These are phyloP conservation scores for Nephrotoma guestfalica DNA, from an alignment of 2,888 invertebrate species.

Conservation along the genomic window DNA sequence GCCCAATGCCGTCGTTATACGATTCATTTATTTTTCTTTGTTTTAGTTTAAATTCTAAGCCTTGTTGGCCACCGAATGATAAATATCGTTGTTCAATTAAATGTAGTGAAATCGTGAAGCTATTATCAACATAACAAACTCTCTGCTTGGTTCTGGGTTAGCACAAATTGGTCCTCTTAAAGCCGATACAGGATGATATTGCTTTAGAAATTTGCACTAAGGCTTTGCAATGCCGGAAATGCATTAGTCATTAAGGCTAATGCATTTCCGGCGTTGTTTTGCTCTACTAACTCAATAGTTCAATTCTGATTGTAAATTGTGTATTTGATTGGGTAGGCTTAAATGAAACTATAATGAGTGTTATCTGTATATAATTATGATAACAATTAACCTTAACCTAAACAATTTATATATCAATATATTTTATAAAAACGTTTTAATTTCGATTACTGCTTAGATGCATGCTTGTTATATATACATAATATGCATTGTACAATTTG, in stretches of 20 bases:
- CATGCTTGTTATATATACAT: not conserved
- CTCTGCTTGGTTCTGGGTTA: too few species aligned
- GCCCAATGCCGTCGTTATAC: too few species aligned
- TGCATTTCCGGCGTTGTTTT: not conserved
- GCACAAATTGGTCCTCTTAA: too few species aligned
- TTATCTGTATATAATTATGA: not conserved
- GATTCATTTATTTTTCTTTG: too few species aligned
- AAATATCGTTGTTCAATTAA: too few species aligned
- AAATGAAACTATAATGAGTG: not conserved
- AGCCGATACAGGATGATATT: too few species aligned
- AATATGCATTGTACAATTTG: not conserved
- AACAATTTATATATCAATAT: not conserved
- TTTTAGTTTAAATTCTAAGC: too few species aligned
- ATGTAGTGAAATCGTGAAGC: too few species aligned
- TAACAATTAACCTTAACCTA: not conserved
- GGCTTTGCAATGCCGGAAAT: not conserved
- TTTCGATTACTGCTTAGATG: not conserved
- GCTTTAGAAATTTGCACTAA: not conserved
- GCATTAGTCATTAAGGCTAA: not conserved
- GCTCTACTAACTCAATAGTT: not conserved
- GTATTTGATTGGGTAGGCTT: not conserved
- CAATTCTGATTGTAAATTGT: not conserved
- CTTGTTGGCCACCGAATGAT: too few species aligned
- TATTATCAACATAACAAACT: too few species aligned
- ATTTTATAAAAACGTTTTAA: not conserved